Evolutionary conservation across 2,113 vertebrate species (phyloP).

Genomic region (Hypanus sabinus): DNA sequence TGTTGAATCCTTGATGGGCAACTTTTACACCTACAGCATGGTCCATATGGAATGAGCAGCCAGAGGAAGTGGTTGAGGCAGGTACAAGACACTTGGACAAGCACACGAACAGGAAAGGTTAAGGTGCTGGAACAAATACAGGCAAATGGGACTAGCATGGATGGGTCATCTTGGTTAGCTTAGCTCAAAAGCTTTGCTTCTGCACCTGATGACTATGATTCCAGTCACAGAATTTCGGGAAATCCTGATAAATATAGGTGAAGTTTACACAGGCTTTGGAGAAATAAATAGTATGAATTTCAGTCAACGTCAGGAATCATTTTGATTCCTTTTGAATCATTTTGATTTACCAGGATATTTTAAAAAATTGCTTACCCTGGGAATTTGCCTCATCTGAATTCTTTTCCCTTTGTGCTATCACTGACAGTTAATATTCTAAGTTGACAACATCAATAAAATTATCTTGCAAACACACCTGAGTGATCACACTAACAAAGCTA

Average conservation of each 20-base stretch:
- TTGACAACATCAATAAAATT: background rate
- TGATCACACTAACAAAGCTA: background rate
- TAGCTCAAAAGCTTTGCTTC: no score
- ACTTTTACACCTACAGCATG: no score
- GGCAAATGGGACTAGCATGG: no score
- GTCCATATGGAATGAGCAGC: no score
- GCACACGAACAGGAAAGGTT: no score
- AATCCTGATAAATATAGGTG: background rate
- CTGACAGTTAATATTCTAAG: background rate
- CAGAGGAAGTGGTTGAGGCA: no score
- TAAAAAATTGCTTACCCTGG: background rate
- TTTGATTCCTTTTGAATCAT: background rate
- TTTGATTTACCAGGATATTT: background rate
- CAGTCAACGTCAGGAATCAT: background rate
- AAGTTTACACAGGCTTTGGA: background rate
- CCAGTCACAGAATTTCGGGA: background rate
- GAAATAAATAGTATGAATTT: background rate
- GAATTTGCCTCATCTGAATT: background rate
- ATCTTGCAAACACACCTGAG: background rate
- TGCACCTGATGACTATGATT: no score
- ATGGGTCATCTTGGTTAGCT: no score
- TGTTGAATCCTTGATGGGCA: no score
- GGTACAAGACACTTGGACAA: no score
- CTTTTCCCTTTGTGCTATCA: background rate
- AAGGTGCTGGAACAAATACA: no score